Base-by-base conservation (phyloP, 2,113 vertebrate genomes). In the Bucco capensis region DNA sequence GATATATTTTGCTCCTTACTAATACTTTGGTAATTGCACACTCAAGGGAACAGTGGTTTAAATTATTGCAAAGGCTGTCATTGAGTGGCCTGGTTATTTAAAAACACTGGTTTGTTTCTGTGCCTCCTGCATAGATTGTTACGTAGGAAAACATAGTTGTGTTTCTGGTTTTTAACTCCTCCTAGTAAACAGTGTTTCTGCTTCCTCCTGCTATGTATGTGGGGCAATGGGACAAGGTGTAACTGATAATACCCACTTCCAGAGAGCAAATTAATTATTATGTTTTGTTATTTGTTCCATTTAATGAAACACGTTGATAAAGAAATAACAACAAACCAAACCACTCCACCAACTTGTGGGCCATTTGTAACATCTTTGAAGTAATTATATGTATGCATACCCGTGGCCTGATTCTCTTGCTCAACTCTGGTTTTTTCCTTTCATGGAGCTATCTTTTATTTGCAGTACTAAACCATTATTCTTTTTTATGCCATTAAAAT, bases 261-360 rank as follows among this genome's bases (percentile, higher is more conserved):
- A 91, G 84, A 88, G 80, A 89, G 81, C 79, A 88, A 93, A 95
- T 95, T 95, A 95, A 91, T 96, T 96, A 86, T 86, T 92, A 51
- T 31, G 83, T 92, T 95, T 86, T 65, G 69, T 92, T 81, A 96
- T 96, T 96, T 95, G 90, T 83, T 89, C 75, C 67, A 91, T 88
- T 96, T 97, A 94, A 90, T 86, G 73, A 88, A 95, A 53, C 44
- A 21, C 1, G 2, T 46, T 86, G 65, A 90, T 75, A 3, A 42
- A 73, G 80, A 64, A 27, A 21, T 2, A 25, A 15, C 51, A 71
- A 42, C 89, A 83, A 85, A 77, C 30, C 74, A 54, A 88, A 81
- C 37, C 58, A 83, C 44, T 51, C 60, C 74, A 50, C 77, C 67
- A 72, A 24, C 21, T 22, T 19, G 23, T 94, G 40, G 50, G 65